Base-by-base conservation (phyloP, 2,888 invertebrate species). In the Andrena fulva region DNA sequence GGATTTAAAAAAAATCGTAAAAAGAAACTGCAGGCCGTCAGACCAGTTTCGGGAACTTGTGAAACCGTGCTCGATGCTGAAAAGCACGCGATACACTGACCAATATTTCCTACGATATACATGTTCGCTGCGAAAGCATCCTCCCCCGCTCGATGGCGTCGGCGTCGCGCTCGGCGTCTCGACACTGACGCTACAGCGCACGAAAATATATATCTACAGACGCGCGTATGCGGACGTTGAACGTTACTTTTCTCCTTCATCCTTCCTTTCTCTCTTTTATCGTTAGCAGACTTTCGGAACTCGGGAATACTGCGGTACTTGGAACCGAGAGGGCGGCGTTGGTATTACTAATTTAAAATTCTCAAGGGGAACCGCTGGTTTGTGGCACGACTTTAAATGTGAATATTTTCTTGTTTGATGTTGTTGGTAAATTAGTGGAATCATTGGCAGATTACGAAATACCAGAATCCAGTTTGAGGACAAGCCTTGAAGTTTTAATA, bases 31-130 rank as follows among this genome's bases (percentile, higher is more conserved):
- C 48, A 24, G 59, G 24, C 0, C 3, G 2, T 10, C 31, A 20
- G 60, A 62, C 8, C n/a, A 8, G 5, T 68, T 48, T 7, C 60
- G 42, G 4, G 27, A 42, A 10, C 20, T 10, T 60, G 62, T 31
- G 64, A 10, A 35, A 31, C 29, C 69, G 71, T 71, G 67, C 52
- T 73, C 50, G 56, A 59, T 29, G 68, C 16, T 50, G 60, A 27
- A 67, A 70, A 73, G 79, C 83, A 59, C 84, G 73, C 74, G 77
- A 29, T 77, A 74, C 31, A 87, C 87, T 87, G 83, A 54, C 68
- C 60, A 56, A 74, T 52, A 73, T 74, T 76, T 67, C 70, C 72
- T 63, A 29, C 42, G 27, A 77, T 77, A 79, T 72, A 62, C 54
- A 63, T 62, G 75, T 63, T 62, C 59, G 67, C 63, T 77, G 70